Evolutionary conservation across 2,113 vertebrate genomes (phyloP), one percentile per base, ranked within the genome.

Genomic region (Corythoichthys intestinalis): DNA sequence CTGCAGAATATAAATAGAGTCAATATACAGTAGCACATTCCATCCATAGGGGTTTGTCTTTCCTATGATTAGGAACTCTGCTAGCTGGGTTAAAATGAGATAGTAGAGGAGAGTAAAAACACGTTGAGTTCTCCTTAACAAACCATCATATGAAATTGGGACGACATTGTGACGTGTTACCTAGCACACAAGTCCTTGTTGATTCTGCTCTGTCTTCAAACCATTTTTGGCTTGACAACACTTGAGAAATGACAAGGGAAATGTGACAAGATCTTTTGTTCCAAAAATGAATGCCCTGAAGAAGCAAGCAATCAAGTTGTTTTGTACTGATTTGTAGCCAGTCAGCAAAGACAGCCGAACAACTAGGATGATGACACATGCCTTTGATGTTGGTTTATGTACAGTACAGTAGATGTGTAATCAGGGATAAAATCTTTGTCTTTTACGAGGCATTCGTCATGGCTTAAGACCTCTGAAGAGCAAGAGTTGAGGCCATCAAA

Each of bases 1-100:
- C 73, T 37, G 67, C 74, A 71, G 87, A 88, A 89, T 91, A 88
- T 77, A 87, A 88, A 91, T 88, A 62, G 80, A 78, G 50, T 81
- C 78, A 62, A 44, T 39, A 62, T 44, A 60, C 39, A 17, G 48
- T 28, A 73, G 66, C 77, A 44, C 1, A 61, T 74, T 81, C 69
- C 74, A 66, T 85, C 81, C 69, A 72, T 73, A 77, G 72, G 64
- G 59, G 80, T 81, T 69, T 67, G 81, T 60, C 65, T 1, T 69
- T 85, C 57, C 73, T 77, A 72, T 79, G 73, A 76, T 87, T 85
- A 84, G 76, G 76, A 76, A 56, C 70, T 65, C 73, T 66, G 67
- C 65, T n/a, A 66, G 69, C 64, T 74, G 66, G 47, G 78, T 69
- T 35, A 35, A 58, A 20, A 57, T 50, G 65, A 64, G 73, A 28